Conservation (phyloP, 2,113 vertebrate species). For the Alces alces region DNA sequence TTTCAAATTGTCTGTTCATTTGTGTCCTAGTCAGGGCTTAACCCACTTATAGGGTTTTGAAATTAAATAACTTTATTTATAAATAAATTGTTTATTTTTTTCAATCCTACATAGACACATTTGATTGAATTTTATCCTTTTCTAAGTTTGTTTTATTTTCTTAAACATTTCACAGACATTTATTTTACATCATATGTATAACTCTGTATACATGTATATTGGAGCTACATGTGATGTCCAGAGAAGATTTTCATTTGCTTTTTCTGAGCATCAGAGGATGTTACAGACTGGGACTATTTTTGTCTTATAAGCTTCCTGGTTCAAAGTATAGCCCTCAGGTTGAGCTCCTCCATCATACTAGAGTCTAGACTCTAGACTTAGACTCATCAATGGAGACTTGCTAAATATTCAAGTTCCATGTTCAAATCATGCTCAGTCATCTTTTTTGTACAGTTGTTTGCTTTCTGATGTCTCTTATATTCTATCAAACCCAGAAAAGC, state of each 20-base stretch:
- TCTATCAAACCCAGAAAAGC: neutral
- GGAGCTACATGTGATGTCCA: neutral
- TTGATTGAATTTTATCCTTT: neutral
- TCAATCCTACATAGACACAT: neutral
- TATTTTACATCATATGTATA: neutral
- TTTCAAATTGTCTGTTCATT: neutral
- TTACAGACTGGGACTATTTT: neutral
- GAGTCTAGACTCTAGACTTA: neutral
- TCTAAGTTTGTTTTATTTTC: neutral
- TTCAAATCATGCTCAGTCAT: neutral
- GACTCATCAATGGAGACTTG: neutral
- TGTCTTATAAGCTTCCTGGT: neutral
- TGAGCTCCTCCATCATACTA: fast-evolving
- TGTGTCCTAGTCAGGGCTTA: neutral
- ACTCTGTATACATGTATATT: neutral
- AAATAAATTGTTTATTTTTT: neutral
- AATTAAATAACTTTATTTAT: neutral
- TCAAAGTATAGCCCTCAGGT: neutral
- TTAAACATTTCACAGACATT: neutral
- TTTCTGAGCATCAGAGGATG: neutral
- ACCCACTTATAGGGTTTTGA: neutral
- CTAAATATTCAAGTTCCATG: neutral
- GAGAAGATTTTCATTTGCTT: neutral
- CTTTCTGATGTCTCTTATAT: neutral
- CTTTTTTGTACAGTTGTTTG: neutral